These are phyloP conservation scores for Gastracanthus pulcherrimus DNA, from an alignment of 2,888 invertebrate species.

Conservation along the genomic window DNA sequence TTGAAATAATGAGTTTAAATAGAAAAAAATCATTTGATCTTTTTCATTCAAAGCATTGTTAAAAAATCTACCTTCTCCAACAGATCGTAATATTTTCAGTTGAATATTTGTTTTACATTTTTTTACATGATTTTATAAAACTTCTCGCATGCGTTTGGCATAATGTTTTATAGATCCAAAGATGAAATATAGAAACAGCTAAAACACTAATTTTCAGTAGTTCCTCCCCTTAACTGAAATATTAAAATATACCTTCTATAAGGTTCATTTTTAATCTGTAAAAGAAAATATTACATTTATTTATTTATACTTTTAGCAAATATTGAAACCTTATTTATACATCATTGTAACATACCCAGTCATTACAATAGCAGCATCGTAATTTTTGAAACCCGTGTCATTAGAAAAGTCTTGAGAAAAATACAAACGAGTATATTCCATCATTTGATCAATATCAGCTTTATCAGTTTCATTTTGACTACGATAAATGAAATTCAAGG, in stretches of 20 bases:
- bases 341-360: not conserved
- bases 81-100: no score
- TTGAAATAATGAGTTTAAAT: no score
- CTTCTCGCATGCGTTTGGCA: no score
- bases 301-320: not conserved
- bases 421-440: not conserved
- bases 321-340: not conserved
- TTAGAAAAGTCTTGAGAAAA: slow-evolving; percentile 1
- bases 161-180: no score
- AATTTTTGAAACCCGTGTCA: slow-evolving; percentile 11
- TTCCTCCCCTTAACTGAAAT: no score
- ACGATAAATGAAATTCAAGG: not conserved
- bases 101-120: no score
- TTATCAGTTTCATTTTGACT: not conserved
- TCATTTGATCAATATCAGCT: not conserved
- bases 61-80: no score
- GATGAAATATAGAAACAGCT: no score
- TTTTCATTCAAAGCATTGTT: no score
- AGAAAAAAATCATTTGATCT: no score
- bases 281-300: slow-evolving; percentile 1
- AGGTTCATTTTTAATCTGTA: slow-evolving; percentile 8
- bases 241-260: slow-evolving; percentile 2
- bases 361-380: not conserved
- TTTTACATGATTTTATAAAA: no score
- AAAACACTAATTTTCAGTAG: no score